phyloP scores from a whole-genome alignment of 1,140 invertebrate species.

The Sycophila sp. region DNA sequence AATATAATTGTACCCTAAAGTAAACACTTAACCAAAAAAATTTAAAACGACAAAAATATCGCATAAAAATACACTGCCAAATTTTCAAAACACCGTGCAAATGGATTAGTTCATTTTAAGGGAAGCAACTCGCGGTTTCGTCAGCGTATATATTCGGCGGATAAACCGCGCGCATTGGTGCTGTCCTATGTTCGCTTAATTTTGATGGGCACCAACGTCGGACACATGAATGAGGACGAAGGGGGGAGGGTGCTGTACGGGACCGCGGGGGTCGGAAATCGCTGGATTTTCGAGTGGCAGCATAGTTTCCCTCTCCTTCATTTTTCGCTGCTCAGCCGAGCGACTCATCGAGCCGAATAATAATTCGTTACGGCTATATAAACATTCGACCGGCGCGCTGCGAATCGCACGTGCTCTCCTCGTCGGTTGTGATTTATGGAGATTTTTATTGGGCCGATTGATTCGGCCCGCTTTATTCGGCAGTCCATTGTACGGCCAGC shows the following conservation, averaged over 20 bases:
- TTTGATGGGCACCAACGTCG: not conserved
- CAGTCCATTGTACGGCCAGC: not conserved
- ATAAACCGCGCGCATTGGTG: no score
- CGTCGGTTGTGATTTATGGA: slow-evolving; percentile 17
- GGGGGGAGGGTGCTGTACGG: no score
- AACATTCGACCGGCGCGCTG: slow-evolving; percentile 16
- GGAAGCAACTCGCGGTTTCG: no score
- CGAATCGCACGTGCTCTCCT: not conserved
- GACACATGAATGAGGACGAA: no score
- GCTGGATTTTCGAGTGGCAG: slow-evolving; percentile 11
- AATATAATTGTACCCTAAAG: no score
- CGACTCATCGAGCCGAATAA: slow-evolving; percentile 28
- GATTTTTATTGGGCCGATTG: slow-evolving; percentile 32
- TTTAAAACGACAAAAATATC: no score
- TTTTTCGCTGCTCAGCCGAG: not conserved
- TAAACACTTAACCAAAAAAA: no score
- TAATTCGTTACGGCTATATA: slow-evolving; percentile 36
- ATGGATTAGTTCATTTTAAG: no score
- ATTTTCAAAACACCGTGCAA: no score
- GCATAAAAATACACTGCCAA: no score
- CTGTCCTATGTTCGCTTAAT: not conserved
- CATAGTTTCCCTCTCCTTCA: not conserved
- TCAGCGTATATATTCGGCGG: no score
- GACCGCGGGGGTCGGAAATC: not conserved
- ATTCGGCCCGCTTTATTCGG: slow-evolving; percentile 17